Base-by-base conservation (phyloP, 23 tunicate genomes). In the Halocynthia roretzi region DNA sequence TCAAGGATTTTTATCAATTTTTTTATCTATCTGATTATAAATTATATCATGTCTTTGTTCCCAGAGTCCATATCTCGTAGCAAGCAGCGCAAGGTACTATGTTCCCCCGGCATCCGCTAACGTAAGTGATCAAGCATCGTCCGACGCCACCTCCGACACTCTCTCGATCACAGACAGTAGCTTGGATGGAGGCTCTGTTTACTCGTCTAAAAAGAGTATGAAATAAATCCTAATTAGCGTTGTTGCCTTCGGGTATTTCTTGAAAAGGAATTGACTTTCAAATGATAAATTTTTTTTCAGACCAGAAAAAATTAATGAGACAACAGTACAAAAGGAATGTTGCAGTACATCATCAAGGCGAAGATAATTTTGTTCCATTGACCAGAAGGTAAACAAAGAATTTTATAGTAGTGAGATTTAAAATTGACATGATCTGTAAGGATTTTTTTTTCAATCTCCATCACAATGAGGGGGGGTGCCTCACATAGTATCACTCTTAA, bases 51-150 rank as follows among this genome's bases (percentile, higher is more conserved):
- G 44, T 31, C 44, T 18, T 17, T 17, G 12, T 12, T 55, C 44
- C 53, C 72, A 87, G 93, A 58, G 23, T 53, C 92, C 92, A 7
- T 86, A 86, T 68, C 82, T 72, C 78, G 86, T 83, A 19, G 63
- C 85, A 18, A 77, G 77, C 31, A 80, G 71, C 15, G 78, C 21
- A 8, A 64, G 40, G 11, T 92, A 86, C 77, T 71, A 68, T 50
- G 88, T 80, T 7, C 98, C 98, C 31, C 89, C 98, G 2, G 89
- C 98, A n/a, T 92, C 98, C 5, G 98, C 98, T 2, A 83, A 87
- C 70, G 98, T 87, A 10, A 92, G 98, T 54, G 98, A 92, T 54
- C 87, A 91, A 40, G 91, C 97, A 6, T 91, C 97, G n/a, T 92
- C 98, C 7, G 98, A 92, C 61, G 88, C 98, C 6, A 92, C 91